Evolutionary conservation across 2,888 invertebrate species (phyloP).

Genomic region (Melinaea menophilus): DNA sequence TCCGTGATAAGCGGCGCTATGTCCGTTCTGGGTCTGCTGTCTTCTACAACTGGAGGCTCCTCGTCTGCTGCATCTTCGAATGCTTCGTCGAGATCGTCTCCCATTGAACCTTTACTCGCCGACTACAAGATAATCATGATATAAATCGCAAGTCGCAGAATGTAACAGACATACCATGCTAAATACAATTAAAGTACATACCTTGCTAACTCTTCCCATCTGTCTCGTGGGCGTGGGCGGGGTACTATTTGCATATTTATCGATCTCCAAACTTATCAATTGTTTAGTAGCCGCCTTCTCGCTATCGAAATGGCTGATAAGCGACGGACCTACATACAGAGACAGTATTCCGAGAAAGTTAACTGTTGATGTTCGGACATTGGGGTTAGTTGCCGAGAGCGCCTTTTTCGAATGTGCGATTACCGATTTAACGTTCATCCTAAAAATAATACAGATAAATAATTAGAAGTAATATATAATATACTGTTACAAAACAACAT

Average conservation of each 20-base stretch:
- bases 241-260: conserved; percentile 86
- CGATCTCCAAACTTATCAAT: conserved; percentile 90
- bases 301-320: conserved; percentile 88
- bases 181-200: conserved; percentile 44
- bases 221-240: conserved; percentile 87
- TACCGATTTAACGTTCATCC: conserved; percentile 84
- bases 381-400: conserved; percentile 89
- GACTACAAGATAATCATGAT: conserved; percentile 51
- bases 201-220: conserved; percentile 64
- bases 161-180: conserved; percentile 50
- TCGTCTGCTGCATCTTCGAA: conserved; percentile 71
- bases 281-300: conserved; percentile 91
- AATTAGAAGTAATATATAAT: not conserved
- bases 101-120: conserved; percentile 74
- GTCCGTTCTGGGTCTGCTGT: conserved; percentile 87
- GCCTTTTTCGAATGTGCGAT: conserved; percentile 90
- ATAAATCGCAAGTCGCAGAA: not conserved
- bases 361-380: conserved; percentile 87
- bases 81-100: conserved; percentile 64
- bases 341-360: conserved; percentile 86
- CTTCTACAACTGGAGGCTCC: conserved; percentile 77
- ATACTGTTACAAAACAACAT: not conserved
- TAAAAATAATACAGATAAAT: conserved; percentile 35
- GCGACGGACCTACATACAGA: conserved; percentile 86
- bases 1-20: conserved; percentile 91